phyloP scores from a whole-genome alignment of 2,797 vertebrate genomes.

The Macropus fuliginosus region DNA sequence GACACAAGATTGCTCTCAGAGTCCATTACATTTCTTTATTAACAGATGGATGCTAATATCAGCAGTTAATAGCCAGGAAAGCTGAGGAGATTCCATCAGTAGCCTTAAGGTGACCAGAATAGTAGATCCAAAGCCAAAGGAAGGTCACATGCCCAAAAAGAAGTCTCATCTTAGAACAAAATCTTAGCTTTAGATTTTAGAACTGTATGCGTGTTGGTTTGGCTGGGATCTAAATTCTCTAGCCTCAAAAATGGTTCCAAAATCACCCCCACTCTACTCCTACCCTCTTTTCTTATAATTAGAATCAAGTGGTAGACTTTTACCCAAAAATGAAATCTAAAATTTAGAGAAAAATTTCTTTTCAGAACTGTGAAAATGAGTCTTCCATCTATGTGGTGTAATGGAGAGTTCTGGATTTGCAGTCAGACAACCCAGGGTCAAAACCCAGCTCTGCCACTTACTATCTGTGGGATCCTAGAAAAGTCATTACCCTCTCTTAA shows the following conservation, averaged over 20 bases:
- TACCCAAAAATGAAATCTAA: constrained; percentile 26
- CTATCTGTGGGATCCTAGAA: not conserved
- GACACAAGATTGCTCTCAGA: constrained; percentile 31
- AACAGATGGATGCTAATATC: not conserved
- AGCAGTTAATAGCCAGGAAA: not conserved
- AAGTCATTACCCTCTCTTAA: not conserved
- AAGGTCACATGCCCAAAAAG: not conserved
- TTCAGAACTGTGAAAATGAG: constrained; percentile 9
- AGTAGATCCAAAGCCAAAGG: constrained; percentile 22
- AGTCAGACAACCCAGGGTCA: not conserved
- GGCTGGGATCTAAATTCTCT: constrained; percentile 25
- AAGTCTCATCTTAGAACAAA: not conserved
- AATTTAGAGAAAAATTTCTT: constrained; percentile 36
- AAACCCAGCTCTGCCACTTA: not conserved
- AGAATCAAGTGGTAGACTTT: constrained; percentile 43
- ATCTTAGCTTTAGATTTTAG: not conserved
- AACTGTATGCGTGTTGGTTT: constrained; percentile 9
- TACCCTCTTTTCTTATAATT: constrained; percentile 35
- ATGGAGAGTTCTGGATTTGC: not conserved
- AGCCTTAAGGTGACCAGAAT: not conserved
- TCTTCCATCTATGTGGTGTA: not conserved
- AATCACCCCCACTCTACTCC: not conserved
- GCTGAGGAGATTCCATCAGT: not conserved
- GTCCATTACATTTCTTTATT: constrained; percentile 20
- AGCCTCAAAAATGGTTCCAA: not conserved